A percentile compares a stretch with the other conserved stretches of the same genome.
Conservation (phyloP, 2,888 invertebrate genomes). For the Eupithecia exiguata region DNA sequence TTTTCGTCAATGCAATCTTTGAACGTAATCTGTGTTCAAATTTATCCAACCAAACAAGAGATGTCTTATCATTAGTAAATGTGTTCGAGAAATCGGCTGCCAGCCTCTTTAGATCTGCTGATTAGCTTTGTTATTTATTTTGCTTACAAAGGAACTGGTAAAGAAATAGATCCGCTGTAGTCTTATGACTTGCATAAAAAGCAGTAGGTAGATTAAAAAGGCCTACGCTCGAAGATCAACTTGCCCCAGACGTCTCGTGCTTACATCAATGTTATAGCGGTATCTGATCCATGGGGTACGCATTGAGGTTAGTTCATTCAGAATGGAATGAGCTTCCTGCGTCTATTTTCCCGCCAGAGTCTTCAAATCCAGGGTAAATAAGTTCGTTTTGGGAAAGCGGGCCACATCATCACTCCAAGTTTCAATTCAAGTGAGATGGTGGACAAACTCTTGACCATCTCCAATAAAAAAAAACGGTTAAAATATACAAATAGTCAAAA, state of each 20-base stretch:
- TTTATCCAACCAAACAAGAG: neutral
- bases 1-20: neutral
- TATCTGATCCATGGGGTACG: neutral
- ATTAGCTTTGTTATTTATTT: neutral
- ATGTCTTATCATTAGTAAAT: neutral
- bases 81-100: neutral
- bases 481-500: too few relatives aligned
- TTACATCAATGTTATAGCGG: constrained; percentile 15
- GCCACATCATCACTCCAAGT: too few relatives aligned
- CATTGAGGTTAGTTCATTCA: neutral
- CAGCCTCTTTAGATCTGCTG: neutral
- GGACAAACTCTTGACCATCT: too few relatives aligned
- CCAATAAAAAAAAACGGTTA: too few relatives aligned
- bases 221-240: constrained; percentile 60
- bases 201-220: constrained; percentile 61
- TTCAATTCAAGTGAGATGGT: too few relatives aligned
- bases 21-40: neutral
- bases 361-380: too few relatives aligned
- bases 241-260: constrained; percentile 38
- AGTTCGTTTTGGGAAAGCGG: too few relatives aligned
- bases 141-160: neutral
- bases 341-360: too few relatives aligned
- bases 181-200: neutral
- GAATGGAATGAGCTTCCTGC: too few relatives aligned
- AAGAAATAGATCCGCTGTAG: neutral